Base-by-base conservation (phyloP, 2,797 vertebrate species). In the Aphelocoma californica region DNA sequence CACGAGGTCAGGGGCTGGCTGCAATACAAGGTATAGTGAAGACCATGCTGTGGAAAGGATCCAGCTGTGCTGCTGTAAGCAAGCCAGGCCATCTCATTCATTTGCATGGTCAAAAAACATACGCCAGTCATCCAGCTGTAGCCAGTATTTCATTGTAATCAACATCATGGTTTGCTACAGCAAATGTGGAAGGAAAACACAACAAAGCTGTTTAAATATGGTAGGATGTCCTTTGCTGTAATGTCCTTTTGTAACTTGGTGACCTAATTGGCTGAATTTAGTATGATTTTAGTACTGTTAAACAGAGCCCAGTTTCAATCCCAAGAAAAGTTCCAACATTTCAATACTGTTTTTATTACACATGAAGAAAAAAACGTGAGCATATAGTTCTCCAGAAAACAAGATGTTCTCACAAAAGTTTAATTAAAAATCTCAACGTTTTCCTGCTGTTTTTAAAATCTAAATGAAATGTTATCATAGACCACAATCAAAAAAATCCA, bases 381-480 rank as follows among this genome's bases (percentile, higher is more conserved):
- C 50, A 28, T 2, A 1, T 60, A 51, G 44, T 25, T 85, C n/a
- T 77, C 77, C 42, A 85, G 48, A 66, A 83, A 91, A 91, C 85
- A 95, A 92, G 53, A 88, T 58, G 79, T 91, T 91, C 48, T 72
- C 69, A 67, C 61, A 71, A 53, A 92, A 67, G 23, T 77, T 94
- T 88, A 91, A 95, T 86, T 92, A 95, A 94, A 92, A 91, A 44
- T 85, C 32, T 38, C n/a, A 32, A 71, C 2, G 4, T 77, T 92
- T 75, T 90, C 50, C 64, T 78, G 48, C 57, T 88, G 45, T 31
- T 96, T 91, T 80, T 18, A 71, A 81, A 88, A 82, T 60, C 28
- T 60, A 89, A 88, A 85, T 57, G 48, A 92, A 86, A 85, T 47
- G 31, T 57, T 95, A 77, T 93, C 78, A 19, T 70, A 64, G 64